phyloP scores from a whole-genome alignment of 2,888 invertebrate genomes.

The Drosophila algonquin region DNA sequence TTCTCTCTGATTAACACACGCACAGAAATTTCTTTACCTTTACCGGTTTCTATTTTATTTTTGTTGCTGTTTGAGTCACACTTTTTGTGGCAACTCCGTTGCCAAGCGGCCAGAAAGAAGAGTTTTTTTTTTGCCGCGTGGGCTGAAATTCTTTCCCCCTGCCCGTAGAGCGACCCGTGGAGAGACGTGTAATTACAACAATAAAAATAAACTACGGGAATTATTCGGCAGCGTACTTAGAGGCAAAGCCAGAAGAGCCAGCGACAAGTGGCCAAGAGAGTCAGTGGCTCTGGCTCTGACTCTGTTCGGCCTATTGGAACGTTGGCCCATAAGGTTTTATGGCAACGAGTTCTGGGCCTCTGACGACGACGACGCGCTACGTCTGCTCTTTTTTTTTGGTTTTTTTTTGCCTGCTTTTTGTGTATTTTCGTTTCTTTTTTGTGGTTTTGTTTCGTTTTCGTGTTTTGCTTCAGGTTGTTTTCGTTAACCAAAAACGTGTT shows the following conservation, averaged over 20 bases:
- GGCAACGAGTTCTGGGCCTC: constrained; percentile 47
- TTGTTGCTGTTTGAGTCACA: constrained; percentile 58
- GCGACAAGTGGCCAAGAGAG: constrained; percentile 64
- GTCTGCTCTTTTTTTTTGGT: constrained; percentile 37
- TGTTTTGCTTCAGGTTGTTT: constrained; percentile 33
- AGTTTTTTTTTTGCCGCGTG: constrained; percentile 28
- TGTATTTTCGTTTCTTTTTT: constrained; percentile 32
- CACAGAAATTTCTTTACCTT: constrained; percentile 66
- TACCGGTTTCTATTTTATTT: constrained; percentile 65
- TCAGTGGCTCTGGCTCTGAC: constrained; percentile 9
- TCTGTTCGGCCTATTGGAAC: constrained; percentile 74
- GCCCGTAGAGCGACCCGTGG: constrained; percentile 24
- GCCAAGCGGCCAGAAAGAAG: constrained; percentile 17
- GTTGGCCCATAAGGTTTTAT: constrained; percentile 74
- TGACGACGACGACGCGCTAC: constrained; percentile 33
- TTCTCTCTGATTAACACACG: constrained; percentile 53
- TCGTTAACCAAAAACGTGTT: constrained; percentile 73
- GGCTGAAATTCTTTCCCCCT: constrained; percentile 30
- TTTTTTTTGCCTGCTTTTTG: constrained; percentile 44
- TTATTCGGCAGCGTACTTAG: constrained; percentile 73
- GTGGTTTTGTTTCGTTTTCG: constrained; percentile 22
- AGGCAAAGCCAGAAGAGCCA: constrained; percentile 37
- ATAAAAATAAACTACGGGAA: constrained; percentile 77
- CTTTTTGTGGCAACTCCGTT: constrained; percentile 33
- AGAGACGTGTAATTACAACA: constrained; percentile 75